phyloP scores from a whole-genome alignment of 53 echinoderm and acorn worm species.

The Echinometra lucunter region DNA sequence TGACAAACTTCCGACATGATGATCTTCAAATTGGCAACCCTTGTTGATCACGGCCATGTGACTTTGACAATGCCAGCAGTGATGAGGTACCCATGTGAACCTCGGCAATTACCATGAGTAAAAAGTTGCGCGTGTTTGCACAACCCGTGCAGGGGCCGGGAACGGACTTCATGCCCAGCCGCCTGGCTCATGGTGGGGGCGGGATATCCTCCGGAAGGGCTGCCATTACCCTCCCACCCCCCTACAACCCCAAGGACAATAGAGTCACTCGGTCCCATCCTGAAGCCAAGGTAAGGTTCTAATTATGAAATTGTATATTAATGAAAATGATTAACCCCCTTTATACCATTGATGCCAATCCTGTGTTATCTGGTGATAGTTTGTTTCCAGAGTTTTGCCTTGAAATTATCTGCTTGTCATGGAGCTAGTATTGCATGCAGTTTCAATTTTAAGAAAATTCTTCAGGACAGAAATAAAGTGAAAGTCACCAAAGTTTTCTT shows the following conservation, averaged over 20 bases:
- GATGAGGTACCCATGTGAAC: not conserved
- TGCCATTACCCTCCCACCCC: constrained; percentile 57
- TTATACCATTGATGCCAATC: not conserved
- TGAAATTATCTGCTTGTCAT: not conserved
- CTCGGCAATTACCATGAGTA: constrained; percentile 31
- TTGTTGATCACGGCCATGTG: not conserved
- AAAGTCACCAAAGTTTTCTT: not conserved
- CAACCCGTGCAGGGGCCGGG: constrained; percentile 50
- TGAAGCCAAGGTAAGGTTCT: constrained; percentile 39
- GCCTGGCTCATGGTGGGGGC: constrained; percentile 43
- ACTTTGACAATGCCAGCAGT: not conserved
- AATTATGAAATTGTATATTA: not conserved
- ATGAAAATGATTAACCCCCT: not conserved
- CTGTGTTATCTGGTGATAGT: too few species aligned
- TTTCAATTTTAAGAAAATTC: not conserved
- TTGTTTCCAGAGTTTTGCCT: too few species aligned
- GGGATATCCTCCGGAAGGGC: constrained; percentile 25
- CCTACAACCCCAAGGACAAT: constrained; percentile 55
- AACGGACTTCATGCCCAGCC: constrained; percentile 45
- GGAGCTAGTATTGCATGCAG: not conserved
- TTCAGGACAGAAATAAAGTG: too few species aligned
- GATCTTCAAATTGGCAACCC: not conserved
- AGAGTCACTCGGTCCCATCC: constrained; percentile 59
- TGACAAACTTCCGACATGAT: not conserved
- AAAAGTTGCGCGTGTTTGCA: constrained; percentile 63